A percentile compares a stretch with the other conserved stretches of the same genome.
phyloP scores from a whole-genome alignment of 1,140 invertebrate species.

The Euborellia annulipes region DNA sequence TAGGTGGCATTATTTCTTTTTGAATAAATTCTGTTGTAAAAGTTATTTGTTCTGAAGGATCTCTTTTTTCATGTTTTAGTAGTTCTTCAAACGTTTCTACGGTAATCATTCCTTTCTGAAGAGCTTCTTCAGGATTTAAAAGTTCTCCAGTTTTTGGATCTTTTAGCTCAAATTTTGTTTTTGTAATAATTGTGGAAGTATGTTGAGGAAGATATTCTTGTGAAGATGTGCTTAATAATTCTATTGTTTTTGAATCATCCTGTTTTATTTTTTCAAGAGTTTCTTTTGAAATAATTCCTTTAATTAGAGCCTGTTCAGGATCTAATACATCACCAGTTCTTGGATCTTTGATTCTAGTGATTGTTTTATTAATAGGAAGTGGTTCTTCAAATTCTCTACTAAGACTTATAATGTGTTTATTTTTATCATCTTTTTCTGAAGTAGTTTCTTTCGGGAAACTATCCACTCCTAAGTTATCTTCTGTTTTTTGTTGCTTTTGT shows the following conservation, averaged over 20 bases:
- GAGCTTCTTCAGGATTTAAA: constrained; percentile 32
- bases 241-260: too few relatives aligned
- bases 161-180: constrained; percentile 6
- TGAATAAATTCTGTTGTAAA: too few relatives aligned
- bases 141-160: constrained; percentile 26
- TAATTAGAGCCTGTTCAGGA: constrained; percentile 34
- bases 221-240: too few relatives aligned
- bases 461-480: too few relatives aligned
- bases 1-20: too few relatives aligned
- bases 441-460: too few relatives aligned
- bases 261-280: too few relatives aligned
- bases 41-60: too few relatives aligned
- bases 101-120: constrained; percentile 33
- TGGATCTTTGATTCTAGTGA: constrained; percentile 23
- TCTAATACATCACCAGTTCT: constrained; percentile 24
- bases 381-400: constrained; percentile 14
- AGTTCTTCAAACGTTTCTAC: constrained; percentile 23
- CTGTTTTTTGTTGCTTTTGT: too few relatives aligned
- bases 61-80: constrained; percentile 16
- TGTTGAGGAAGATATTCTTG: too few relatives aligned
- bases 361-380: constrained; percentile 14
- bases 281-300: constrained; percentile 30
- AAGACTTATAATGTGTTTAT: constrained; percentile 13
- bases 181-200: neutral
- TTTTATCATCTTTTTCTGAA: too few relatives aligned